A percentile compares a stretch with the other conserved stretches of the same genome.
Conservation (phyloP, 2,888 invertebrate species). For the Chrysolina oricalcia region DNA sequence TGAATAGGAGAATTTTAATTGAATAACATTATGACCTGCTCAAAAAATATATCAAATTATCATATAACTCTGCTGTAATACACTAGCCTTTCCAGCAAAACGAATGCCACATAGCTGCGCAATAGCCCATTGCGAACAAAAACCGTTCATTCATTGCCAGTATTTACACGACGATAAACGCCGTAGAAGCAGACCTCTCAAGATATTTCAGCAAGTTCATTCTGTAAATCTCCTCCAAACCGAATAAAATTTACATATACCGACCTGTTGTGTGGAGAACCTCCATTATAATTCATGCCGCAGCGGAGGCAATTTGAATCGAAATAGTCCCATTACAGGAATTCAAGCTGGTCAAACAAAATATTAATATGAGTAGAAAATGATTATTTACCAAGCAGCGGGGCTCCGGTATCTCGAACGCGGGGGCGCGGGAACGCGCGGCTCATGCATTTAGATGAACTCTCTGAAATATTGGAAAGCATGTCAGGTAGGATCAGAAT, state of each 20-base stretch:
- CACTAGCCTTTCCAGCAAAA: no score
- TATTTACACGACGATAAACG: constrained; percentile 12
- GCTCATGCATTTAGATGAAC: constrained; percentile 67
- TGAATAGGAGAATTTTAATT: no score
- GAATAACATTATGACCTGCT: no score
- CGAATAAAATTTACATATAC: constrained; percentile 26
- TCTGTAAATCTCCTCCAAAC: constrained; percentile 19
- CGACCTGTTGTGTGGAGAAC: constrained; percentile 12
- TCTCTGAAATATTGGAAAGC: constrained; percentile 67
- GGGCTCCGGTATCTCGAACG: constrained; percentile 58
- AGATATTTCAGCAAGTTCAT: constrained; percentile 18
- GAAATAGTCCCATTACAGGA: constrained; percentile 66
- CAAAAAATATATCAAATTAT: no score
- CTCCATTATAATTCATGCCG: constrained; percentile 35
- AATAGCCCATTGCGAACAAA: background rate
- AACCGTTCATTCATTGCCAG: constrained; percentile 10
- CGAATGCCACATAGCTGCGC: background rate
- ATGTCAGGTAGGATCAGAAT: constrained; percentile 52
- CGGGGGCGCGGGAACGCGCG: constrained; percentile 50
- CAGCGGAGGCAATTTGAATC: constrained; percentile 61
- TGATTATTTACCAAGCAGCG: constrained; percentile 69
- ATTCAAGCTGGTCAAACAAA: constrained; percentile 65
- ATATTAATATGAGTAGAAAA: constrained; percentile 69
- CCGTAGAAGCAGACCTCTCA: background rate
- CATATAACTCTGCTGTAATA: no score